Evolutionary conservation across 2,797 vertebrate genomes (phyloP).

Genomic region (Melanogrammus aeglefinus): DNA sequence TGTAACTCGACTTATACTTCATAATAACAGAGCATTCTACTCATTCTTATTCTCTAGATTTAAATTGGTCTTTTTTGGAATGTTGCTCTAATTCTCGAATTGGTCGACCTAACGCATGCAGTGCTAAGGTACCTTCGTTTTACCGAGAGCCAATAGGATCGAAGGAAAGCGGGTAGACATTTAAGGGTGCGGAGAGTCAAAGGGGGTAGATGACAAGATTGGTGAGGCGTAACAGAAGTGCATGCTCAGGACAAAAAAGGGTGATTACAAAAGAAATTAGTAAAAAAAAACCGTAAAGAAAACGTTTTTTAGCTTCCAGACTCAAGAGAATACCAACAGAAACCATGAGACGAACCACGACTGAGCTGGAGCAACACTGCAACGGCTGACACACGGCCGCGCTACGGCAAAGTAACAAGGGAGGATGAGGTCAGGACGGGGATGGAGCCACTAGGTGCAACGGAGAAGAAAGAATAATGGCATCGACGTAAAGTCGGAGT

Average conservation of each 20-base stretch:
- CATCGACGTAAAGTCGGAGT: conserved; percentile 58
- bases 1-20: not conserved
- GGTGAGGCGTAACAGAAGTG: conserved; percentile 93
- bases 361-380: conserved; percentile 82
- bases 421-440: conserved; percentile 61
- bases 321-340: conserved; percentile 71
- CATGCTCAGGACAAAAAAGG: conserved; percentile 86
- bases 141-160: conserved; percentile 49
- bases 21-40: not conserved
- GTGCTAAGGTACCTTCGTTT: conserved; percentile 51
- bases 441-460: conserved; percentile 65
- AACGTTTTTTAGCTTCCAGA: conserved; percentile 60
- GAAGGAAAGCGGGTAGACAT: conserved; percentile 63
- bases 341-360: conserved; percentile 77
- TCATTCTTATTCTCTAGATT: not conserved
- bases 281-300: conserved; percentile 32
- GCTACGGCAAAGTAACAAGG: conserved; percentile 49
- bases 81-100: conserved; percentile 8
- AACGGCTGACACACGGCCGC: conserved; percentile 73
- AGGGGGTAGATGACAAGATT: conserved; percentile 86
- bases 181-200: conserved; percentile 73
- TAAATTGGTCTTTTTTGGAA: not conserved
- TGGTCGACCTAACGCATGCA: conserved; percentile 15
- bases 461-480: conserved; percentile 70
- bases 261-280: conserved; percentile 29